Evolutionary conservation across 2,113 vertebrate genomes (phyloP).

Genomic region (Regulus satrapa): DNA sequence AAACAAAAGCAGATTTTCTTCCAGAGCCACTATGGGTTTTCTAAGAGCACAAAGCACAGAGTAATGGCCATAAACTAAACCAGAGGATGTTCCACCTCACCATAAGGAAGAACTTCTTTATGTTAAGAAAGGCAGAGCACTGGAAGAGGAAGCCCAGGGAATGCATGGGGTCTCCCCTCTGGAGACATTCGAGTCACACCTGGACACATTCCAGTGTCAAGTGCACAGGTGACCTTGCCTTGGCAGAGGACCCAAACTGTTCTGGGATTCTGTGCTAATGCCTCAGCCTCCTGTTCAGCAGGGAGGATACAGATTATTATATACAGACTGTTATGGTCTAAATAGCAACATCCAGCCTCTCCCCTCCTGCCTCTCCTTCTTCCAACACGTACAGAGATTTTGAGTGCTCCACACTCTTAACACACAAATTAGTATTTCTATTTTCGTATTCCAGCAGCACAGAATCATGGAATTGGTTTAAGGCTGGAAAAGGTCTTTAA

Average conservation of each 20-base stretch:
- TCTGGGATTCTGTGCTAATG: neutral
- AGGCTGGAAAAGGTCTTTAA: neutral
- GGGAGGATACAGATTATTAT: rapidly evolving
- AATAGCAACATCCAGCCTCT: neutral
- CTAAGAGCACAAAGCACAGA: neutral
- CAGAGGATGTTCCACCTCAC: neutral
- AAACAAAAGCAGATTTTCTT: neutral
- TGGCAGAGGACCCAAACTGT: neutral
- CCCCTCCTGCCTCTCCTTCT: neutral
- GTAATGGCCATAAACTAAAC: neutral
- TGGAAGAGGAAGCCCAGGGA: neutral
- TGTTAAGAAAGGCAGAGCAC: neutral
- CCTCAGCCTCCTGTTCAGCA: neutral
- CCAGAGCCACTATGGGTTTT: neutral
- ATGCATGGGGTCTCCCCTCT: neutral
- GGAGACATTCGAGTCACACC: neutral
- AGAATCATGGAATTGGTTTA: neutral
- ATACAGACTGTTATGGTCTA: neutral
- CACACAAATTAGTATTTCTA: neutral
- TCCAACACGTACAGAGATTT: rapidly evolving
- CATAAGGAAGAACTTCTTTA: neutral
- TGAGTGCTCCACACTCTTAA: neutral
- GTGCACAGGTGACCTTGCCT: neutral
- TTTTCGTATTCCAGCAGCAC: neutral
- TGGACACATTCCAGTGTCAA: neutral